Evolutionary conservation across 2,888 invertebrate genomes (phyloP).

Genomic region (Acrobasis suavella): DNA sequence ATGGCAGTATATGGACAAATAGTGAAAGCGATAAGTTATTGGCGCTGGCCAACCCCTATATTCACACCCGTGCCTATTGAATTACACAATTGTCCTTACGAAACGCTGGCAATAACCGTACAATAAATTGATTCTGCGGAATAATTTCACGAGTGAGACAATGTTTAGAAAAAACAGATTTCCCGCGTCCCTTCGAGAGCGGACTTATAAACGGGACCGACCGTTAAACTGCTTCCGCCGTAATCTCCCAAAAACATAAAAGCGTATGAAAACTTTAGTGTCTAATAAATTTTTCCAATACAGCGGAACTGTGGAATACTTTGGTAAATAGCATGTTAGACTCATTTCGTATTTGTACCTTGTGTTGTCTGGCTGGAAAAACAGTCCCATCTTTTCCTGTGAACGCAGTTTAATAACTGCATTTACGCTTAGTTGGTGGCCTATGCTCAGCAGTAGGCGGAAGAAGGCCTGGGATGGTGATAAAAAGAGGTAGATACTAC

Average conservation of each 20-base stretch:
- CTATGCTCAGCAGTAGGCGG: no score
- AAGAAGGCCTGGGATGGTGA: no score
- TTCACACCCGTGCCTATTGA: background rate
- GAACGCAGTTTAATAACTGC: no score
- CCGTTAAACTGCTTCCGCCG: constrained; percentile 55
- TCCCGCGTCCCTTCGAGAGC: constrained; percentile 51
- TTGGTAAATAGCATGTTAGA: constrained; percentile 44
- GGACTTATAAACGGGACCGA: constrained; percentile 59
- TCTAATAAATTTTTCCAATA: constrained; percentile 71
- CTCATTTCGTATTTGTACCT: constrained; percentile 34
- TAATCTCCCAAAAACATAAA: constrained; percentile 71
- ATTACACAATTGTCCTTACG: background rate
- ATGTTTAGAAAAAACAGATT: constrained; percentile 53
- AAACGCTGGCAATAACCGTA: background rate
- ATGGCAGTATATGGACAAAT: no score
- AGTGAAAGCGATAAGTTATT: no score
- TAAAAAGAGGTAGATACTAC: no score
- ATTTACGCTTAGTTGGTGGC: no score
- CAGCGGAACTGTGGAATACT: constrained; percentile 52
- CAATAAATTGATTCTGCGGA: constrained; percentile 38
- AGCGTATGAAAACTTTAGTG: constrained; percentile 72
- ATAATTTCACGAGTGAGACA: constrained; percentile 49
- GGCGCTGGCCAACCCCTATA: background rate
- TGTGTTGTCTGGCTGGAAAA: no score
- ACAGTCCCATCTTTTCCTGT: background rate